Percentiles rank a stretch among this genome's conserved stretches.
Evolutionary conservation across 2,888 invertebrate genomes (phyloP).

Genomic region (Chloromyia formosa): DNA sequence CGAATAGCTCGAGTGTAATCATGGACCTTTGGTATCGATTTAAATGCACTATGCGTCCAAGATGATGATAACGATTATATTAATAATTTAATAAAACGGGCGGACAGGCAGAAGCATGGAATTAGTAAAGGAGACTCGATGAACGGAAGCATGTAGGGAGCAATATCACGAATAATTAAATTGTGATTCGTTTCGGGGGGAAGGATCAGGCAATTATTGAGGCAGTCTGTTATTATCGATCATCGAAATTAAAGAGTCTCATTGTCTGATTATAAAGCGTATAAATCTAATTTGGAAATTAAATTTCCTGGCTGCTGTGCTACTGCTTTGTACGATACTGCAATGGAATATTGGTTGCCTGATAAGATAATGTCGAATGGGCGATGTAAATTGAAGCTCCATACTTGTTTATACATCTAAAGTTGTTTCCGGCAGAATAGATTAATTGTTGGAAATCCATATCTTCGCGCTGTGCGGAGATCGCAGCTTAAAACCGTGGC

Average conservation of each 20-base stretch:
- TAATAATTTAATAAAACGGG: constrained; percentile 47
- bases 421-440: too few relatives aligned
- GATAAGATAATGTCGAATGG: too few relatives aligned
- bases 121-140: constrained; percentile 15
- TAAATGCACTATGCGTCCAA: constrained; percentile 38
- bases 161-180: constrained; percentile 33
- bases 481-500: too few relatives aligned
- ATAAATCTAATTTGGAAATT: constrained; percentile 3
- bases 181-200: constrained; percentile 32
- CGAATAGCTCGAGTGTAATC: constrained; percentile 23
- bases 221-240: neutral
- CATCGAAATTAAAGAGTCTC: constrained; percentile 3
- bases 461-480: too few relatives aligned
- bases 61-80: constrained; percentile 46
- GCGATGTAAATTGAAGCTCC: too few relatives aligned
- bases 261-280: neutral
- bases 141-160: constrained; percentile 35
- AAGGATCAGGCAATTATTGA: constrained; percentile 30
- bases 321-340: too few relatives aligned
- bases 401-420: too few relatives aligned
- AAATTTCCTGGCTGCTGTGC: too few relatives aligned
- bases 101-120: constrained; percentile 40
- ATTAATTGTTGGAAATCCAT: too few relatives aligned
- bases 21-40: constrained; percentile 41
- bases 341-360: too few relatives aligned